phyloP scores from a whole-genome alignment of 2,888 invertebrate genomes.

The Elegia similella region DNA sequence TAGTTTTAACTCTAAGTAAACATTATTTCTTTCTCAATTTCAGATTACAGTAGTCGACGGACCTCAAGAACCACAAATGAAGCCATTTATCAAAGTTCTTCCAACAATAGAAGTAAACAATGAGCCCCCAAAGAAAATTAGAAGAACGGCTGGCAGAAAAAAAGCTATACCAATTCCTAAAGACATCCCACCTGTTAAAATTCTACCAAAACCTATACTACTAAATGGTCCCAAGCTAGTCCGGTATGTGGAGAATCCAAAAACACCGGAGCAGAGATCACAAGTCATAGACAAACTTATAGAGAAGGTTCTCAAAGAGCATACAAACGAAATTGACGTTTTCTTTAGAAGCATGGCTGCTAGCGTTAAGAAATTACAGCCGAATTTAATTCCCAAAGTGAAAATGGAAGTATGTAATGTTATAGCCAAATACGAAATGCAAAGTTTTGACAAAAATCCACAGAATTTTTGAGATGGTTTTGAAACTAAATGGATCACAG shows the following conservation, averaged over 20 bases:
- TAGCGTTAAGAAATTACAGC: conserved; percentile 73
- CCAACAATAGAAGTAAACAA: conserved; percentile 36
- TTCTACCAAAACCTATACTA: conserved; percentile 67
- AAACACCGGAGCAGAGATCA: conserved; percentile 54
- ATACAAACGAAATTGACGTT: conserved; percentile 74
- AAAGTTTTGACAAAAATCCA: conserved; percentile 64
- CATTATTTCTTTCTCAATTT: conserved; percentile 30
- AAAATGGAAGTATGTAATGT: conserved; percentile 79
- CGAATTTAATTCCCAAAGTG: conserved; percentile 73
- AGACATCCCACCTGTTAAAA: conserved; percentile 65
- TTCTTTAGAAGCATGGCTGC: conserved; percentile 77
- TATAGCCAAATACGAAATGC: conserved; percentile 77
- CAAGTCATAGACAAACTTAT: conserved; percentile 68
- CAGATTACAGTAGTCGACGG: conserved; percentile 70
- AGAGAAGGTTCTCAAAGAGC: conserved; percentile 70
- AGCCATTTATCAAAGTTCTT: conserved; percentile 48
- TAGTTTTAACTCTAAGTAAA: neutral
- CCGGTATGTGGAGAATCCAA: conserved; percentile 62
- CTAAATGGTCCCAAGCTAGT: conserved; percentile 63
- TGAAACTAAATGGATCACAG: neutral
- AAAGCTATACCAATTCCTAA: conserved; percentile 54
- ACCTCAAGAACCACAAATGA: conserved; percentile 42
- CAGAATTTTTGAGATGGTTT: conserved; percentile 27
- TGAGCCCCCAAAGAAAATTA: conserved; percentile 59
- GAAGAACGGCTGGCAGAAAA: conserved; percentile 58